Conservation (phyloP, 2,888 invertebrate species). For the Julus scanicus region DNA sequence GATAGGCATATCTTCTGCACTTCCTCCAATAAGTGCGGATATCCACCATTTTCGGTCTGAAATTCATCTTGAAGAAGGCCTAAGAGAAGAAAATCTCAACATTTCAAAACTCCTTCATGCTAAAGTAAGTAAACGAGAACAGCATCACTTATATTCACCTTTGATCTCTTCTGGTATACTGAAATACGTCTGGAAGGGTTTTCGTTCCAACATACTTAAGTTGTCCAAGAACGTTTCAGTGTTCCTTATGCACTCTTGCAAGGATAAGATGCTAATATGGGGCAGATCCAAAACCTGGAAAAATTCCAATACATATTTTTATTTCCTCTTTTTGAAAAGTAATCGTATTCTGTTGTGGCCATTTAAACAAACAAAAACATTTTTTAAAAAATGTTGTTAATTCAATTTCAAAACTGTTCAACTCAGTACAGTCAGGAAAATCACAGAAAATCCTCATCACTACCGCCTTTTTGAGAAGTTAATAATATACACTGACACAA, state of each 20-base stretch:
- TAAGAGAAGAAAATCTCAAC: neutral
- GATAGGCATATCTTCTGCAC: neutral
- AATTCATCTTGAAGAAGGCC: neutral
- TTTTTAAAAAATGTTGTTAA: no score
- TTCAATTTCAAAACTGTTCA: no score
- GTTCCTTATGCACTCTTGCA: neutral
- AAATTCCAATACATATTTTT: neutral
- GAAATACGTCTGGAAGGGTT: neutral
- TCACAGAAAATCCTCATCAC: no score
- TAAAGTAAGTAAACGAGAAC: neutral
- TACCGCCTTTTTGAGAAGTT: no score
- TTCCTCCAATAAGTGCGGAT: neutral
- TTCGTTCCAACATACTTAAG: neutral
- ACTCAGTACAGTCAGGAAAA: no score
- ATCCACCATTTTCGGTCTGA: neutral
- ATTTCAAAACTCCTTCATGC: neutral
- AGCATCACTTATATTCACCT: neutral
- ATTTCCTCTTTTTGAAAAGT: no score
- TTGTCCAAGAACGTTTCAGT: neutral
- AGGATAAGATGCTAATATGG: neutral
- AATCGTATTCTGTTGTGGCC: no score
- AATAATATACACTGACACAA: no score
- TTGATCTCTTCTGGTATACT: constrained; percentile 5
- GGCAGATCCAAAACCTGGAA: neutral
- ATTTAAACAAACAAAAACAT: neutral